These are phyloP conservation scores for Anisognathus igniventris DNA, from an alignment of 2,797 vertebrate species.

Conservation along the genomic window DNA sequence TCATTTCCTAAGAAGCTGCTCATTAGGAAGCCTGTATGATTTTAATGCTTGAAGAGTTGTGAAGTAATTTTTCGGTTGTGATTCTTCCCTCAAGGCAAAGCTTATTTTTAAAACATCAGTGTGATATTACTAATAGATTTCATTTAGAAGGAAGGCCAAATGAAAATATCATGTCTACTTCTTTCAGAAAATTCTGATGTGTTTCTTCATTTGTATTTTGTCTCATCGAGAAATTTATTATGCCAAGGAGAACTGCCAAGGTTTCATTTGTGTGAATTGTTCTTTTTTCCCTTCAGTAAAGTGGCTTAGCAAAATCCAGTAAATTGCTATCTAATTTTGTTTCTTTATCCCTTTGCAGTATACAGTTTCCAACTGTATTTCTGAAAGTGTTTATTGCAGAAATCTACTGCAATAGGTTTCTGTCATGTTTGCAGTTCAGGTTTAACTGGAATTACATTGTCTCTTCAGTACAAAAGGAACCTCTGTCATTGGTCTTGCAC, in stretches of 20 bases:
- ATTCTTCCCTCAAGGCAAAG: constrained; percentile 18
- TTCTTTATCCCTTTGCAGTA: constrained; percentile 2
- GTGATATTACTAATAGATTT: constrained; percentile 39
- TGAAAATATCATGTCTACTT: background rate
- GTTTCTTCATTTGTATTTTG: background rate
- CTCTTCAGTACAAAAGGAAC: background rate
- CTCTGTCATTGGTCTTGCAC: background rate
- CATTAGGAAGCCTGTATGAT: background rate
- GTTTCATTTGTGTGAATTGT: constrained; percentile 1
- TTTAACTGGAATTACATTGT: background rate
- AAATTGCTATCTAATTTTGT: background rate
- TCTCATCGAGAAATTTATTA: background rate
- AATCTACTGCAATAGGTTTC: background rate
- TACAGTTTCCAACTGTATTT: background rate
- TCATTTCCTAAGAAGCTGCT: background rate
- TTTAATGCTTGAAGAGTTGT: constrained; percentile 16
- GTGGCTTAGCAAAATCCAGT: background rate
- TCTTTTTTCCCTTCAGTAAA: background rate
- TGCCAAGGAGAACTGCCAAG: background rate
- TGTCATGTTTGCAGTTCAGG: background rate
- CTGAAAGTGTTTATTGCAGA: background rate
- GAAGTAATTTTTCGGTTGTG: constrained; percentile 19
- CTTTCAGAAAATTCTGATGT: constrained; percentile 8
- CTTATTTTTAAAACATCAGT: constrained; percentile 33
- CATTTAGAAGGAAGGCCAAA: background rate